phyloP scores from a whole-genome alignment of 2,888 invertebrate species.

The Acanthosepion lycidas region DNA sequence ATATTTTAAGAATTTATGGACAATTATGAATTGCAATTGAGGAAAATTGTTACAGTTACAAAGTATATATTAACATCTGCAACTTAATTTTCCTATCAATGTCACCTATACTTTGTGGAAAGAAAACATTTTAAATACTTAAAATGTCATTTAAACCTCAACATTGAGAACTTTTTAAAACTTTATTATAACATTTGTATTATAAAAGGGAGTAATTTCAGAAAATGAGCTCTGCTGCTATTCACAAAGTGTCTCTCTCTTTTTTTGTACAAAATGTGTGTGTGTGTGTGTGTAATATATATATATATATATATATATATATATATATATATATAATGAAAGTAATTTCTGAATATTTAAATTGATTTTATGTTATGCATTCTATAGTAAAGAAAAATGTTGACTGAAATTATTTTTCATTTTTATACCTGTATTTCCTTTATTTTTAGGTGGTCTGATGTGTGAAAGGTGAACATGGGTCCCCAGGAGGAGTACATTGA shows the following conservation, averaged over 20 bases:
- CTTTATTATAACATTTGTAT: neutral
- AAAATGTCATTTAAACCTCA: neutral
- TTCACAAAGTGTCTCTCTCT: neutral
- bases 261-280: too few species aligned
- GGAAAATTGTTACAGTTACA: neutral
- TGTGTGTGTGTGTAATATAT: too few species aligned
- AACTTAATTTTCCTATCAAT: neutral
- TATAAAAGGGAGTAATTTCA: neutral
- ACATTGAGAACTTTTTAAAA: neutral
- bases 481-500: slow-evolving; percentile 79
- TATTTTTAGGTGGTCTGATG: slow-evolving; percentile 58
- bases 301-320: too few species aligned
- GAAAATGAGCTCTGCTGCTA: neutral
- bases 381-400: neutral
- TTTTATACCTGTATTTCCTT: neutral
- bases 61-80: neutral
- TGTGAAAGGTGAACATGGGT: slow-evolving; percentile 69
- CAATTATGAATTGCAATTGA: neutral
- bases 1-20: too few species aligned
- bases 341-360: neutral
- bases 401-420: neutral
- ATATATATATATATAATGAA: neutral
- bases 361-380: neutral
- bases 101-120: neutral
- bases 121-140: neutral